These are phyloP conservation scores for Lepidocyrtinus sp. DNA, from an alignment of 2,888 invertebrate species.

Conservation along the genomic window DNA sequence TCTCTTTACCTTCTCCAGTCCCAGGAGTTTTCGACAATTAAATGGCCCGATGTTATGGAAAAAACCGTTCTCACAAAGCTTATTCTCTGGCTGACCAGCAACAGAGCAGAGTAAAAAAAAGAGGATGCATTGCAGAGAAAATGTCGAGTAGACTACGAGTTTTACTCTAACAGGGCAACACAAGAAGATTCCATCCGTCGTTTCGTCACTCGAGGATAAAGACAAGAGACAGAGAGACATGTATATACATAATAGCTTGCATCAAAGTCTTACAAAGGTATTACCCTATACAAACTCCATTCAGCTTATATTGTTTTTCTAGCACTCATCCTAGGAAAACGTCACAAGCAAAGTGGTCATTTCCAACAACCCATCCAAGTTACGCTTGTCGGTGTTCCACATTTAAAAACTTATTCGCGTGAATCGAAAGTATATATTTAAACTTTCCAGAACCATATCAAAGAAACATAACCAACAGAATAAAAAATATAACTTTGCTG, in stretches of 20 bases:
- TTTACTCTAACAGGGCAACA: slow-evolving; percentile 3
- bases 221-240: background rate
- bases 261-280: background rate
- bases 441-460: too few species aligned
- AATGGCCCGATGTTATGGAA: slow-evolving; percentile 51
- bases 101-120: background rate
- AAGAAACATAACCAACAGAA: too few species aligned
- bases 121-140: slow-evolving; percentile 6
- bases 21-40: slow-evolving; percentile 52
- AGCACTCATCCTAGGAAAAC: background rate
- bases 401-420: slow-evolving; percentile 3
- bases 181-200: slow-evolving; percentile 10
- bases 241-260: background rate
- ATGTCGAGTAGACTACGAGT: background rate
- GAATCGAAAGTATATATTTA: too few species aligned
- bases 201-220: background rate
- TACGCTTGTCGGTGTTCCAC: background rate
- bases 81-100: slow-evolving; percentile 8
- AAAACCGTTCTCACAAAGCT: slow-evolving; percentile 42
- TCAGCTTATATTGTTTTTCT: background rate
- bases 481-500: too few species aligned
- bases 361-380: background rate
- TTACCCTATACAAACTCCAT: background rate
- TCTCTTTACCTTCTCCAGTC: slow-evolving; percentile 27
- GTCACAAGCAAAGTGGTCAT: background rate